phyloP scores from a whole-genome alignment of 2,888 invertebrate species.

The Microctonus hyperodae region DNA sequence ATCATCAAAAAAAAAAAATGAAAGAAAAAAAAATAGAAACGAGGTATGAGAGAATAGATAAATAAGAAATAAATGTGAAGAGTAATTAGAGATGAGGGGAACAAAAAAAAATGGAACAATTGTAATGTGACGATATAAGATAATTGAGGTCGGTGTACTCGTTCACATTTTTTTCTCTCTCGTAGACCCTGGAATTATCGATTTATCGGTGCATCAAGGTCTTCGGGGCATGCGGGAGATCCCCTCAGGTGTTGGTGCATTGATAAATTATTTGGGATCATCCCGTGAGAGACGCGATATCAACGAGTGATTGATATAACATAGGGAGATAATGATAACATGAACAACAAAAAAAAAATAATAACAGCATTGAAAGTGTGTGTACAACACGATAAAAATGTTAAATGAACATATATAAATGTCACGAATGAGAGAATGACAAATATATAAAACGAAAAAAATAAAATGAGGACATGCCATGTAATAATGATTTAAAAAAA shows the following conservation, averaged over 20 bases:
- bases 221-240: conserved; percentile 31
- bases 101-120: conserved; percentile 31
- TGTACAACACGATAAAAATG: conserved; percentile 13
- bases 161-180: background rate
- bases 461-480: conserved; percentile 19
- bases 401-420: conserved; percentile 13
- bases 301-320: conserved; percentile 19
- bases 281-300: conserved; percentile 22
- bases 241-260: conserved; percentile 26
- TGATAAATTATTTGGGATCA: conserved; percentile 36
- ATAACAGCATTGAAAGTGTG: background rate
- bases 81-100: background rate
- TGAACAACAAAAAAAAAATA: background rate
- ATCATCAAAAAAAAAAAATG: conserved; percentile 1
- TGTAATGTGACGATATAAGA: conserved; percentile 20
- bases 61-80: background rate
- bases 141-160: conserved; percentile 27
- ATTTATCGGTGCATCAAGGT: conserved; percentile 39
- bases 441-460: conserved; percentile 3
- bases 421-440: conserved; percentile 17
- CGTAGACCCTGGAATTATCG: conserved; percentile 37
- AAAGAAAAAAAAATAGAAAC: background rate
- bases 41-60: background rate
- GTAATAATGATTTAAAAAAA: conserved; percentile 25
- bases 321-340: background rate